A percentile compares a stretch with the other conserved stretches of the same genome.
Conservation (phyloP, 2,113 vertebrate genomes). For the Onychostoma macrolepis region DNA sequence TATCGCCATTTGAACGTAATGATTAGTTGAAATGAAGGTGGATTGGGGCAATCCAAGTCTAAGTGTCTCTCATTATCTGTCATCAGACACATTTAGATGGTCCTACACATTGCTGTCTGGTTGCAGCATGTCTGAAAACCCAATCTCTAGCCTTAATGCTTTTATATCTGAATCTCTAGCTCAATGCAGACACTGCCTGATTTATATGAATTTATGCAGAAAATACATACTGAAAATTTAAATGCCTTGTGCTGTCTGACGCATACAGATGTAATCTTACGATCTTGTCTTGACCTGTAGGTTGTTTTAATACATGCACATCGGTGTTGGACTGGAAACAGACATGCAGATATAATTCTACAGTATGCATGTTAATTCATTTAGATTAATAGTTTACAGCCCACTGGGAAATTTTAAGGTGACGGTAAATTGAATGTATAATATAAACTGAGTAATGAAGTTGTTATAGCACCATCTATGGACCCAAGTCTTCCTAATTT, state of each 20-base stretch:
- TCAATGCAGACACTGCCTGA: slow-evolving; percentile 2
- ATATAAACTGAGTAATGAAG: slow-evolving; percentile 42
- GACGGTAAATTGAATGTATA: slow-evolving; percentile 34
- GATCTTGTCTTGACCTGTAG: slow-evolving; percentile 15
- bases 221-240: neutral
- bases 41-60: neutral
- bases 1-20: neutral
- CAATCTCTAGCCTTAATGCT: neutral
- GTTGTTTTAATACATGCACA: slow-evolving; percentile 43
- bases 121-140: slow-evolving; percentile 14
- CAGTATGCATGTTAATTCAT: slow-evolving; percentile 36
- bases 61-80: neutral
- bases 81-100: neutral
- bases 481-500: slow-evolving; percentile 23
- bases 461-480: slow-evolving; percentile 16
- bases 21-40: slow-evolving; percentile 35
- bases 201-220: slow-evolving; percentile 33
- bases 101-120: neutral
- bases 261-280: slow-evolving; percentile 22
- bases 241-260: neutral
- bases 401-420: slow-evolving; percentile 43
- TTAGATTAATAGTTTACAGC: slow-evolving; percentile 19
- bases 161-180: neutral
- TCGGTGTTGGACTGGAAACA: slow-evolving; percentile 48
- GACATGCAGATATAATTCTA: slow-evolving; percentile 15